phyloP scores from a whole-genome alignment of 1,140 invertebrate genomes.

The Pseudomyrmex sp. region DNA sequence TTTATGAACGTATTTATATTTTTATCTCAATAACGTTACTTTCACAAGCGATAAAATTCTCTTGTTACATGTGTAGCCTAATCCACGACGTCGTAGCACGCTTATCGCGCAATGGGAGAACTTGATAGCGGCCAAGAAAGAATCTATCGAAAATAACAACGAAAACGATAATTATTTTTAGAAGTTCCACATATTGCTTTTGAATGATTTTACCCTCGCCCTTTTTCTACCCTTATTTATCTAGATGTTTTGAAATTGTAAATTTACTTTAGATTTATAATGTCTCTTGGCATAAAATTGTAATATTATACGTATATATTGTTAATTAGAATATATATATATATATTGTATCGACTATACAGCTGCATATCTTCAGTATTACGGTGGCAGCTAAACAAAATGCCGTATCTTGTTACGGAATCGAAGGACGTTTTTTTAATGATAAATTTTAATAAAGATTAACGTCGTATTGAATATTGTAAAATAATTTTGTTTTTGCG shows the following conservation, averaged over 20 bases:
- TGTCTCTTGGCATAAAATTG: too few species aligned
- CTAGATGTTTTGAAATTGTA: constrained; percentile 26
- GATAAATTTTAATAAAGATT: too few species aligned
- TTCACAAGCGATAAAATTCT: neutral
- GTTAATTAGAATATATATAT: too few species aligned
- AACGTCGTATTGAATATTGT: too few species aligned
- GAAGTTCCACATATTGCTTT: constrained; percentile 24
- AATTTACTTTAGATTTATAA: neutral
- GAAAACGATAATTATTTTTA: constrained; percentile 77
- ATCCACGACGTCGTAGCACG: constrained; percentile 82
- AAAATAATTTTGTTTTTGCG: too few species aligned
- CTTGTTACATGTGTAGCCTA: constrained; percentile 69
- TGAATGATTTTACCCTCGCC: constrained; percentile 4
- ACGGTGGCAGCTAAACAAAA: too few species aligned
- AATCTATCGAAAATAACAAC: constrained; percentile 77
- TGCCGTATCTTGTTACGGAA: too few species aligned
- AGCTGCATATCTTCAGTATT: too few species aligned
- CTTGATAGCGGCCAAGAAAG: constrained; percentile 82
- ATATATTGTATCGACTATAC: too few species aligned
- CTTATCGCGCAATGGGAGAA: constrained; percentile 86
- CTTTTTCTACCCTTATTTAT: constrained; percentile 12
- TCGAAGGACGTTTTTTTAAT: too few species aligned
- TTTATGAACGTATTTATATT: neutral
- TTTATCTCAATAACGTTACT: neutral
- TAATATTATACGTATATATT: too few species aligned